These are phyloP conservation scores for Mesopsocus fuscifrons DNA, from an alignment of 2,888 invertebrate species.

Conservation along the genomic window DNA sequence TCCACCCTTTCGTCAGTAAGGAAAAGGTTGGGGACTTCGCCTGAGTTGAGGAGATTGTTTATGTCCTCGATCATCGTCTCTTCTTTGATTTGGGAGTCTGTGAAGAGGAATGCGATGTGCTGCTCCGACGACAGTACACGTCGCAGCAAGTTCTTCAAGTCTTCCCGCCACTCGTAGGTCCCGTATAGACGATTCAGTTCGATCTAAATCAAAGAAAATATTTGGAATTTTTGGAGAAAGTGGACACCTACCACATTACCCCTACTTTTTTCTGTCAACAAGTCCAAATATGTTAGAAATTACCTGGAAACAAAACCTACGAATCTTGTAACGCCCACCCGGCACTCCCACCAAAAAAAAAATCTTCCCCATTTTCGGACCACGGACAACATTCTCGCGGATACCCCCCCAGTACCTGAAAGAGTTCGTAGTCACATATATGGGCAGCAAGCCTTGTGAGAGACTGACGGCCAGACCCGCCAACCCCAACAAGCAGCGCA, in stretches of 20 bases:
- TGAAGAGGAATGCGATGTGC: slow-evolving; percentile 77
- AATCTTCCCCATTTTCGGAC: too few relatives aligned
- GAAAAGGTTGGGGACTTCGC: slow-evolving; percentile 86
- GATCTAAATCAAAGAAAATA: slow-evolving; percentile 35
- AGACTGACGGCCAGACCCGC: slow-evolving; percentile 86
- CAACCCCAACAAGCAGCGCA: slow-evolving; percentile 75
- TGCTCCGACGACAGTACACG: slow-evolving; percentile 69
- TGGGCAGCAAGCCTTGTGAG: slow-evolving; percentile 78
- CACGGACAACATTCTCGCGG: too few relatives aligned
- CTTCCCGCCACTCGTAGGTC: slow-evolving; percentile 75
- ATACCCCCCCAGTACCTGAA: too few relatives aligned
- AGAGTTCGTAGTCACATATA: slow-evolving; percentile 82
- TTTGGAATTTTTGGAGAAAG: too few relatives aligned
- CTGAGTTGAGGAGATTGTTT: slow-evolving; percentile 78
- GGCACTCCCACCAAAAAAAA: too few relatives aligned
- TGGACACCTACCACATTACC: too few relatives aligned
- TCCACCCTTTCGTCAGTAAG: slow-evolving; percentile 71
- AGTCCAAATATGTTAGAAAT: too few relatives aligned
- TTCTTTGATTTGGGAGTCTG: slow-evolving; percentile 84
- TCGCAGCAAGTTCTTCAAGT: slow-evolving; percentile 60
- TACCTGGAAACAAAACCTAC: too few relatives aligned
- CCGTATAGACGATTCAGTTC: slow-evolving; percentile 81
- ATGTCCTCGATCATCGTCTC: slow-evolving; percentile 87
- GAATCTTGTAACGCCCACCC: too few relatives aligned
- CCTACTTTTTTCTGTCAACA: too few relatives aligned